Conservation (phyloP, 2,888 invertebrate genomes). For the Anthophora plumipes region DNA sequence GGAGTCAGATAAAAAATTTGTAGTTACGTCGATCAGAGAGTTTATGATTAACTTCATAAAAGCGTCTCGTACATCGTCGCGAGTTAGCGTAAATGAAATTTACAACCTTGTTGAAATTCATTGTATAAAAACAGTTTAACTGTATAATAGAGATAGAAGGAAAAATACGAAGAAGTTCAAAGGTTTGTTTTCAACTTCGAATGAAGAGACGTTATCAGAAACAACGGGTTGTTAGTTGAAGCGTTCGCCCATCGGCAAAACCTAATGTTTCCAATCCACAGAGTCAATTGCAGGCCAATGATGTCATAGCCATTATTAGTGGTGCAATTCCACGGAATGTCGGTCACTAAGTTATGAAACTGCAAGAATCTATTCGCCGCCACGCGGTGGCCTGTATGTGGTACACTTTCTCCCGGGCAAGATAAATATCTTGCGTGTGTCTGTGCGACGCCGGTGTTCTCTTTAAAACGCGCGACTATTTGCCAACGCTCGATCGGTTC, state of each 20-base stretch:
- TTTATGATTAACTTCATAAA: too few relatives aligned
- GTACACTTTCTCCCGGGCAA: conserved; percentile 79
- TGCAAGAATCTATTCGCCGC: conserved; percentile 80
- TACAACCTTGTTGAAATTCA: too few relatives aligned
- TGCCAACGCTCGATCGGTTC: conserved; percentile 53
- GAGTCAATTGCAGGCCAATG: conserved; percentile 74
- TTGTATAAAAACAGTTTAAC: too few relatives aligned
- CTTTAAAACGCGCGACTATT: conserved; percentile 62
- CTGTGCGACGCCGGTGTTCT: conserved; percentile 57
- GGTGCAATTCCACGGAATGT: conserved; percentile 82
- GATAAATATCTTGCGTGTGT: conserved; percentile 76
- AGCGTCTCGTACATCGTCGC: too few relatives aligned
- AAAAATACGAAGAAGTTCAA: too few relatives aligned
- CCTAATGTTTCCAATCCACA: conserved; percentile 67
- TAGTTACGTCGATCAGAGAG: too few relatives aligned
- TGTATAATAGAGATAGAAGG: too few relatives aligned
- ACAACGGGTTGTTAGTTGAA: too few relatives aligned
- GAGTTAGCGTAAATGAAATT: too few relatives aligned
- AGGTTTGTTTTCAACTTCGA: too few relatives aligned
- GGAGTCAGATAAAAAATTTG: too few relatives aligned
- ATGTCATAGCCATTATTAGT: conserved; percentile 80
- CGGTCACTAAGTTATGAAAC: conserved; percentile 83
- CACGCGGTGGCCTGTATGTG: conserved; percentile 67
- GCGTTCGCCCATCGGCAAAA: conserved; percentile 32
- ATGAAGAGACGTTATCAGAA: too few relatives aligned